Evolutionary conservation across 2,888 invertebrate species (phyloP).

Genomic region (Myopa tessellatipennis): DNA sequence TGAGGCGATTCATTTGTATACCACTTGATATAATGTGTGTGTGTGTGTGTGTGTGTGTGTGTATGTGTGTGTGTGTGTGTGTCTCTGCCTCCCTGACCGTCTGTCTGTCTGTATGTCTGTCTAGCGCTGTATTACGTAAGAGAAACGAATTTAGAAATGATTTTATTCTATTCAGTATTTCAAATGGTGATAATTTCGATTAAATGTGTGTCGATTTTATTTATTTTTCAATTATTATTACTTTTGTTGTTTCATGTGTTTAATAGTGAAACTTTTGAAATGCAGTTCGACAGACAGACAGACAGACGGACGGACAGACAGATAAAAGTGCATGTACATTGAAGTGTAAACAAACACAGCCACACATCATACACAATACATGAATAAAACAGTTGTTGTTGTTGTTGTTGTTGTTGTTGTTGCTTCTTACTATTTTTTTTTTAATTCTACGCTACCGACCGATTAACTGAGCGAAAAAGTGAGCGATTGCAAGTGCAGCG

Average conservation of each 20-base stretch:
- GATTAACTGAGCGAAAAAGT: slow-evolving; percentile 23
- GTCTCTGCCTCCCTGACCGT: no score
- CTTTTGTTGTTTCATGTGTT: no score
- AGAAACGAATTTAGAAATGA: background rate
- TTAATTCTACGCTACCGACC: slow-evolving; percentile 14
- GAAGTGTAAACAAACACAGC: slow-evolving; percentile 11
- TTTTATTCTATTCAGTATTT: no score
- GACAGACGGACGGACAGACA: slow-evolving; percentile 47
- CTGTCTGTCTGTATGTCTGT: no score
- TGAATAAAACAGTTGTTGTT: slow-evolving; percentile 36
- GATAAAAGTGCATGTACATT: slow-evolving; percentile 23
- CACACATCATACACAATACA: slow-evolving; percentile 18
- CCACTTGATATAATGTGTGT: no score
- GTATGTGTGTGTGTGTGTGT: no score
- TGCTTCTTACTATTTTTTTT: slow-evolving; percentile 11
- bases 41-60: no score
- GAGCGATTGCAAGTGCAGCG: slow-evolving; percentile 23
- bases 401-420: slow-evolving; percentile 30
- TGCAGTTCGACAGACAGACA: slow-evolving; percentile 44
- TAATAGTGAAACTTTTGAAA: background rate
- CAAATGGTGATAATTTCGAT: no score
- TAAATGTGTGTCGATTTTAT: no score
- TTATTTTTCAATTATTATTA: no score
- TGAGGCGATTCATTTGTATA: no score
- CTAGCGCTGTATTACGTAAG: no score